Evolutionary conservation across 2,797 vertebrate genomes (phyloP).

Genomic region (Chaetodon trifasciatus): DNA sequence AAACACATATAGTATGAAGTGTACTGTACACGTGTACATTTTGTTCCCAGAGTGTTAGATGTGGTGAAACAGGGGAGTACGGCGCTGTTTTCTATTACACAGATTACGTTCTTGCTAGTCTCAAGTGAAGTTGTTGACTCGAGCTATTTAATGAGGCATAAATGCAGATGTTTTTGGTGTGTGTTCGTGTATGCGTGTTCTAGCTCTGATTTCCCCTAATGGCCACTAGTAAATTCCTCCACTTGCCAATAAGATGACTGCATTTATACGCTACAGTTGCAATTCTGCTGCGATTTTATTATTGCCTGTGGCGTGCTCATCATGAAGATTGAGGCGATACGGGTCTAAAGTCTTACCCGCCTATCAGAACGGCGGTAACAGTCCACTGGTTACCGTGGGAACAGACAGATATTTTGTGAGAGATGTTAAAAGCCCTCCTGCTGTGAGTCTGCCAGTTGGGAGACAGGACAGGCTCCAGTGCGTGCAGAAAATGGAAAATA

Average conservation of each 20-base stretch:
- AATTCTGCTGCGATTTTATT: slow-evolving; percentile 27
- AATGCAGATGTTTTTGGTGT: slow-evolving; percentile 34
- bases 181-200: slow-evolving; percentile 14
- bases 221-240: slow-evolving; percentile 35
- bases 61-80: slow-evolving; percentile 5
- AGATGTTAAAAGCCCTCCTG: slow-evolving; percentile 77
- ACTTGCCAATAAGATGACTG: slow-evolving; percentile 22
- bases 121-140: slow-evolving; percentile 18
- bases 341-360: slow-evolving; percentile 27
- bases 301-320: slow-evolving; percentile 1
- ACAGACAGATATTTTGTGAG: slow-evolving; percentile 67
- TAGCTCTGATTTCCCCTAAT: slow-evolving; percentile 26
- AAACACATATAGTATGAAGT: background rate
- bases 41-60: background rate
- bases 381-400: slow-evolving; percentile 74
- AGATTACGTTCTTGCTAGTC: slow-evolving; percentile 2
- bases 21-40: background rate
- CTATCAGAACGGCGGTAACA: slow-evolving; percentile 25
- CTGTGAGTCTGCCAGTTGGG: slow-evolving; percentile 76
- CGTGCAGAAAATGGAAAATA: slow-evolving; percentile 83
- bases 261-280: slow-evolving; percentile 11
- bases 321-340: slow-evolving; percentile 13
- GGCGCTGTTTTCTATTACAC: slow-evolving; percentile 3
- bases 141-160: slow-evolving; percentile 24
- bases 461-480: slow-evolving; percentile 76